Base-by-base conservation (phyloP, 2,888 invertebrate species). In the Andrena fulva region DNA sequence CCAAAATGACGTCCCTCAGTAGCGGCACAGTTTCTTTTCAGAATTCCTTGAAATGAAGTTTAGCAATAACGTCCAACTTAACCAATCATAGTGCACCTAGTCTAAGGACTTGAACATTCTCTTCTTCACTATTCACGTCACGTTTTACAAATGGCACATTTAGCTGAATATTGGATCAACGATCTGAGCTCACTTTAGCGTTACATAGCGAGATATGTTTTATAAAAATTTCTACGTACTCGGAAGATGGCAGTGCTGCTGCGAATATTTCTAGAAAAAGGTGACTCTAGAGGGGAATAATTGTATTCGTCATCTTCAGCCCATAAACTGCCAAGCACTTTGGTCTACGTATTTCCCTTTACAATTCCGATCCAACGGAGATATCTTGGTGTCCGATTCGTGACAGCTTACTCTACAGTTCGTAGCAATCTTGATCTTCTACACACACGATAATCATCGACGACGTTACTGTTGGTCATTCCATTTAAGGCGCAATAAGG, bases 371-470 rank as follows among this genome's bases (percentile, higher is more conserved):
- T 10, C 50, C 60, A 10, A 71, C 8, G n/a, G 42, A 63, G n/a
- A 29, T 16, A 31, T 71, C n/a, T 4, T 20, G 59, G 60, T 31
- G 7, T 60, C 29, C 71, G 42, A 50, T 62, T 71, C 12, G 3
- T n/a, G 48, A 33, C 27, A 62, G 31, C 70, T 60, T 20, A 48
- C 24, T 12, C 2, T 12, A 54, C 27, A 20, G 42, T 70, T 60
- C 48, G 48, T 60, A 29, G 50, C 48, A 42, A 29, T 73, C 64
- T 66, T 29, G 63, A 73, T 64, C 50, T 73, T 35, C 27, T 24
- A 77, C 76, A 77, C 76, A 71, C 54, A 75, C 66, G 48, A 68
- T 64, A 42, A 62, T 70, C 63, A 56, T 52, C 63, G 50, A 50
- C 12, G 66, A 52, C 59, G 70, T 33, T 42, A 54, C 64, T 71